Percentiles rank a stretch among this genome's conserved stretches.
Evolutionary conservation across 2,888 invertebrate genomes (phyloP).

Genomic region (Xestoiulus laeticollis): DNA sequence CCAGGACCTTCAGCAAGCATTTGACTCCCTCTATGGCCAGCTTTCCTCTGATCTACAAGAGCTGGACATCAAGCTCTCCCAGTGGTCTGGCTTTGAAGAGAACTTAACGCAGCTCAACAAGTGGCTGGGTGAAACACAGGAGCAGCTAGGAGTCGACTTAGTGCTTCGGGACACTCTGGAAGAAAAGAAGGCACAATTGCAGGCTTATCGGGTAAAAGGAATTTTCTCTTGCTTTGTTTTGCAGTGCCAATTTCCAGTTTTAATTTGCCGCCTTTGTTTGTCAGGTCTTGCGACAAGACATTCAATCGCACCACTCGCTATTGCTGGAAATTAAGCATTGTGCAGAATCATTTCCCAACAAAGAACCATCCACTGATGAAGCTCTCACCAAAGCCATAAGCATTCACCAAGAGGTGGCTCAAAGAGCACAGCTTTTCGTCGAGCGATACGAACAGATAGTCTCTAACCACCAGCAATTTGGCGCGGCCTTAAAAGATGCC

Average conservation of each 20-base stretch:
- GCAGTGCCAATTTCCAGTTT: background rate
- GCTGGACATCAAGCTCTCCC: slow-evolving; percentile 78
- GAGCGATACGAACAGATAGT: slow-evolving; percentile 88
- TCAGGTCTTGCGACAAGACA: slow-evolving; percentile 77
- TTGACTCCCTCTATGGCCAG: slow-evolving; percentile 83
- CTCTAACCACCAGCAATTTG: slow-evolving; percentile 87
- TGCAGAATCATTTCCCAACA: slow-evolving; percentile 79
- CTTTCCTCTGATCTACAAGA: slow-evolving; percentile 81
- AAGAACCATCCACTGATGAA: slow-evolving; percentile 50
- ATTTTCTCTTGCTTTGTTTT: background rate
- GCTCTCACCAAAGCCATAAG: slow-evolving; percentile 49
- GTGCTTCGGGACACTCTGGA: slow-evolving; percentile 86
- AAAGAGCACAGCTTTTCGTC: slow-evolving; percentile 68
- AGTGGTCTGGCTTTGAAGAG: slow-evolving; percentile 92
- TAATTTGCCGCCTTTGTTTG: slow-evolving; percentile 13
- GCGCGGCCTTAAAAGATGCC: slow-evolving; percentile 84
- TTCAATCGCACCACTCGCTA: slow-evolving; percentile 84
- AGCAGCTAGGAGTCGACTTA: slow-evolving; percentile 79
- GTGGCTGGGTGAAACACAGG: slow-evolving; percentile 82
- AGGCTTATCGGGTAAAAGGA: slow-evolving; percentile 75
- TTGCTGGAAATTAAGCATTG: slow-evolving; percentile 82
- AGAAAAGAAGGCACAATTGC: slow-evolving; percentile 88
- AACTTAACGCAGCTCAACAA: slow-evolving; percentile 78
- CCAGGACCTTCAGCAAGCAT: slow-evolving; percentile 82
- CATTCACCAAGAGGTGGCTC: slow-evolving; percentile 53